phyloP scores from a whole-genome alignment of 1,140 invertebrate species.

The Epicauta chinensis region DNA sequence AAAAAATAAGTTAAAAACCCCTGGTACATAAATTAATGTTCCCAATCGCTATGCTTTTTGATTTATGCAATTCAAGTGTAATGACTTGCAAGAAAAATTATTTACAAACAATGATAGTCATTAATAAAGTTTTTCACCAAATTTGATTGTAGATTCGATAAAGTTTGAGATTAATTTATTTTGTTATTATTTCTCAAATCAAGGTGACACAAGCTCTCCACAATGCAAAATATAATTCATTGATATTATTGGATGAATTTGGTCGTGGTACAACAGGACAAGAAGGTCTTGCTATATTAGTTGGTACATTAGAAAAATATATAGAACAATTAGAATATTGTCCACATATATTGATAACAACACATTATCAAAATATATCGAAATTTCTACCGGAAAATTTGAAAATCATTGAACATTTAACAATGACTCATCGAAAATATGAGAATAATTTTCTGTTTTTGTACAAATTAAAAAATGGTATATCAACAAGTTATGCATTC shows the following conservation, averaged over 20 bases:
- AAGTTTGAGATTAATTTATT: too few species aligned
- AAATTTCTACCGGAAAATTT: constrained; percentile 51
- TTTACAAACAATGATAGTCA: too few species aligned
- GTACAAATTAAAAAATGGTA: constrained; percentile 34
- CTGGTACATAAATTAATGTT: too few species aligned
- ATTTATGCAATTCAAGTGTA: too few species aligned
- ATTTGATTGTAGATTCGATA: too few species aligned
- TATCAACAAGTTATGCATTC: constrained; percentile 33
- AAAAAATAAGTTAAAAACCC: too few species aligned
- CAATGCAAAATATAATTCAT: constrained; percentile 55
- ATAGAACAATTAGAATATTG: constrained; percentile 49
- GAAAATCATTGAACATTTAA: constrained; percentile 56
- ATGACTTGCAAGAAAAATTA: too few species aligned
- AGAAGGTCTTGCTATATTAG: constrained; percentile 67
- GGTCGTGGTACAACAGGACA: constrained; percentile 77
- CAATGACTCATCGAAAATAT: constrained; percentile 30
- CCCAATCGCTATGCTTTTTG: too few species aligned
- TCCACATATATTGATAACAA: constrained; percentile 71
- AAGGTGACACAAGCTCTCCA: constrained; percentile 67
- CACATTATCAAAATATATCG: constrained; percentile 65
- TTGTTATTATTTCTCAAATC: too few species aligned
- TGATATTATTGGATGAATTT: constrained; percentile 88
- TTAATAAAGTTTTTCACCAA: too few species aligned
- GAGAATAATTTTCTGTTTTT: constrained; percentile 30
- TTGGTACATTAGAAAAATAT: constrained; percentile 60